These are phyloP conservation scores for Sebastes alutus DNA, from an alignment of 2,797 vertebrate genomes.

Conservation along the genomic window DNA sequence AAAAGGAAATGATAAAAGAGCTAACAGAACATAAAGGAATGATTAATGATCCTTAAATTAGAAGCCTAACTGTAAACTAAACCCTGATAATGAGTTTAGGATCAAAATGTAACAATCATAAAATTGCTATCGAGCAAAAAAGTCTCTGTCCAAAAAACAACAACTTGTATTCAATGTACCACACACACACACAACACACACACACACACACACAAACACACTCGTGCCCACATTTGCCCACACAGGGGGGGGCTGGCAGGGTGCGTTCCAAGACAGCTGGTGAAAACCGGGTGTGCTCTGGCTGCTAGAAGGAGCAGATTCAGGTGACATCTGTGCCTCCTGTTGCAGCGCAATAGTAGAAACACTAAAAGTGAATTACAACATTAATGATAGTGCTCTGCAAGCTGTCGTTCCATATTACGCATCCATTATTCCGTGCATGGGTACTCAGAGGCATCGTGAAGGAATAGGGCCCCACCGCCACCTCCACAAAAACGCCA, in stretches of 20 bases:
- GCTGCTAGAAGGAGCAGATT: slow-evolving; percentile 73
- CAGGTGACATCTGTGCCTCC: slow-evolving; percentile 82
- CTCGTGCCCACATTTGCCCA: slow-evolving; percentile 35
- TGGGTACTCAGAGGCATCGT: slow-evolving; percentile 71
- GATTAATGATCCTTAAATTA: not conserved
- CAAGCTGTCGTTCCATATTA: slow-evolving; percentile 81
- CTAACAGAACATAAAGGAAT: not conserved
- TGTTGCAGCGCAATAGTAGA: slow-evolving; percentile 76
- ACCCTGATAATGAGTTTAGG: not conserved
- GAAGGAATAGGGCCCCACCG: slow-evolving; percentile 32
- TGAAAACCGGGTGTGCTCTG: slow-evolving; percentile 71
- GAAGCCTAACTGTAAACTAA: not conserved
- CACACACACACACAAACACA: slow-evolving; percentile 3
- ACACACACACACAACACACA: not conserved
- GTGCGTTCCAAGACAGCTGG: slow-evolving; percentile 73
- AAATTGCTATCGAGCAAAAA: not conserved
- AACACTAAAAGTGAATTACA: slow-evolving; percentile 83
- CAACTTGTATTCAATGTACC: slow-evolving; percentile 5
- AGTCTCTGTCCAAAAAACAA: not conserved
- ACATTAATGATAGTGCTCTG: slow-evolving; percentile 81
- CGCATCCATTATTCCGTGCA: slow-evolving; percentile 73
- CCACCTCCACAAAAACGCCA: not conserved
- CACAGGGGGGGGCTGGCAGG: slow-evolving; percentile 55
- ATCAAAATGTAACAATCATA: not conserved
- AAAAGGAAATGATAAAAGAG: not conserved